phyloP scores from a whole-genome alignment of 2,797 vertebrate genomes.

The Telmatherina bonti region DNA sequence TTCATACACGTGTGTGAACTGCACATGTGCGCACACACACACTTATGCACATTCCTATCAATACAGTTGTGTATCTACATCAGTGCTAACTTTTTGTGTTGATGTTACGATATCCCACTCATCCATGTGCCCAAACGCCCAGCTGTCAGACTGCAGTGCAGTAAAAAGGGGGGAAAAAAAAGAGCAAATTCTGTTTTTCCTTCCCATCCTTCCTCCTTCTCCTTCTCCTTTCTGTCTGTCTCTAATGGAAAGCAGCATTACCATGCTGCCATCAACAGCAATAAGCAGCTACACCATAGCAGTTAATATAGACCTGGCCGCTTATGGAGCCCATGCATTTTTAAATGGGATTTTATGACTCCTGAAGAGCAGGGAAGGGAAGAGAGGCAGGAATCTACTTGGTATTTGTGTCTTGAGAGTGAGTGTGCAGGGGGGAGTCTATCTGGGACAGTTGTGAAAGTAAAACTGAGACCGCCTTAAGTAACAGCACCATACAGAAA shows the following conservation, averaged over 20 bases:
- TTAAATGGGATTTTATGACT: conserved; percentile 77
- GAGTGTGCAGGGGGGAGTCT: background rate
- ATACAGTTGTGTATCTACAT: conserved; percentile 33
- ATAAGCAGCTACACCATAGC: conserved; percentile 63
- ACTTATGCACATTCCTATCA: conserved; percentile 15
- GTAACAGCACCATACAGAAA: background rate
- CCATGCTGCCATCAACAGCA: conserved; percentile 64
- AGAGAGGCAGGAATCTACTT: conserved; percentile 38
- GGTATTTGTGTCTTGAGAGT: conserved; percentile 41
- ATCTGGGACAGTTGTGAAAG: background rate
- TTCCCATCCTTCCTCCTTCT: conserved; percentile 49
- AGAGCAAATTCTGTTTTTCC: conserved; percentile 59
- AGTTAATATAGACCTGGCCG: conserved; percentile 70
- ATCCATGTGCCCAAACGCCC: conserved; percentile 34
- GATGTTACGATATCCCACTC: conserved; percentile 16
- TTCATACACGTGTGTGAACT: conserved; percentile 21
- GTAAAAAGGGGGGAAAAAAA: conserved; percentile 64
- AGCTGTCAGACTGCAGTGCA: conserved; percentile 53
- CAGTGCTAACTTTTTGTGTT: conserved; percentile 41
- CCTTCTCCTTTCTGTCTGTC: conserved; percentile 20
- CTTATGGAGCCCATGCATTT: conserved; percentile 78
- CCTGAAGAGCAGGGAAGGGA: conserved; percentile 44
- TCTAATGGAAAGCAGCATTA: conserved; percentile 70
- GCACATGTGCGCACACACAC: conserved; percentile 6
- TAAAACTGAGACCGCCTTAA: background rate